Base-by-base conservation (phyloP, 2,888 invertebrate species). In the Eupithecia vulgata region DNA sequence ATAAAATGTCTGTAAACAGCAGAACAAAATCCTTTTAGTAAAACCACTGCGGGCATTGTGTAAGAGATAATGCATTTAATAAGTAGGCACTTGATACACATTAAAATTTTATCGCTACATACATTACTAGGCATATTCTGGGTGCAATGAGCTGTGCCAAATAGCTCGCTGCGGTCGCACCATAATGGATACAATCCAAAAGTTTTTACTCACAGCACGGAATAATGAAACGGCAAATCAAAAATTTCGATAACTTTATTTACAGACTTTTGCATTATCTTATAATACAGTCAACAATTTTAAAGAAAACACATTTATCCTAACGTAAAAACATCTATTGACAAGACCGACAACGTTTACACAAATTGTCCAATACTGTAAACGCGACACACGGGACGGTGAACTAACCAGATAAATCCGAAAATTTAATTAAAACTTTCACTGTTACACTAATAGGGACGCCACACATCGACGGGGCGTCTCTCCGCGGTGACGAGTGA, bases 401-500 rank as follows among this genome's bases (percentile, higher is more conserved):
- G 83, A 82, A 81, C 81, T 78, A 83, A 79, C 83, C 85, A 83
- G 77, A 75, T 76, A 65, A 75, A 78, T 73, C 76, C 72, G 71
- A 75, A 74, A 77, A 77, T 68, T 71, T 75, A 67, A 72, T 72
- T 76, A 66, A 74, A 78, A 75, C 75, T 77, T 79, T 79, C 80
- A 72, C 73, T 80, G 68, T 75, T 21, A 73, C 73, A 71, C 81
- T 91, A 97, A 90, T 97, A 97, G 21, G 97, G 97, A 84, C 97
- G 95, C 97, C 97, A 97, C 73, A 97, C 97, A 84, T 97, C 97
- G n/a, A 96, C 95, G 72, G 96, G 95, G 85, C 89, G 91, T 78
- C 92, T 93, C 73, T 94, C 94, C 1, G 93, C 86, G 6, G 93
- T 90, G 52, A 91, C 89, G 34, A 94, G 84, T 0, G 93, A 88